These are phyloP conservation scores for Thunnus maccoyii DNA, from an alignment of 2,113 vertebrate species.

Conservation along the genomic window DNA sequence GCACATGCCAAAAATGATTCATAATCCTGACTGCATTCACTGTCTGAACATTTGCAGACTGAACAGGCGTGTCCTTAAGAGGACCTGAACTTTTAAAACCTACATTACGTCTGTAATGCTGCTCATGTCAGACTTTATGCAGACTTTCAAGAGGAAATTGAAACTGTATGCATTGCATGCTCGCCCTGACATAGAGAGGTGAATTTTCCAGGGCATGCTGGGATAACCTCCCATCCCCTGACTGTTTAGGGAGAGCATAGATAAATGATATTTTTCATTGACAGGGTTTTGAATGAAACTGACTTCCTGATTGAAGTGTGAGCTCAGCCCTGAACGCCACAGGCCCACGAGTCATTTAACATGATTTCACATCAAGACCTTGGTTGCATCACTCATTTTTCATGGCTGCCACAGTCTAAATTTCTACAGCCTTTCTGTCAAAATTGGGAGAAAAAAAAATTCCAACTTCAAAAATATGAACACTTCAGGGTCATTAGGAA, in stretches of 20 bases:
- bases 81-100: no score
- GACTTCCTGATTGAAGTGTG: constrained; percentile 9
- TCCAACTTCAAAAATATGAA: not conserved
- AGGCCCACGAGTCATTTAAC: constrained; percentile 11
- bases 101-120: no score
- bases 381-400: constrained; percentile 42
- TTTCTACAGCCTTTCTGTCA: not conserved
- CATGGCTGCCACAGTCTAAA: not conserved
- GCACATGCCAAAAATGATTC: no score
- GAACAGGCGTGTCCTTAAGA: no score
- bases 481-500: not conserved
- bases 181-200: not conserved
- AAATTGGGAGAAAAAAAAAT: not conserved
- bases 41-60: no score
- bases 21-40: no score
- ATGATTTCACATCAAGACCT: constrained; percentile 30
- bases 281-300: constrained; percentile 15
- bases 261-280: not conserved
- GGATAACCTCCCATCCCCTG: not conserved
- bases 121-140: no score
- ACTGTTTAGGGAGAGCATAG: no score
- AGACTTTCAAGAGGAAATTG: no score
- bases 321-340: constrained; percentile 11
- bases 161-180: no score
- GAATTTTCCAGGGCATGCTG: not conserved